phyloP scores from a whole-genome alignment of 2,888 invertebrate genomes.

The Tenthredo notha region DNA sequence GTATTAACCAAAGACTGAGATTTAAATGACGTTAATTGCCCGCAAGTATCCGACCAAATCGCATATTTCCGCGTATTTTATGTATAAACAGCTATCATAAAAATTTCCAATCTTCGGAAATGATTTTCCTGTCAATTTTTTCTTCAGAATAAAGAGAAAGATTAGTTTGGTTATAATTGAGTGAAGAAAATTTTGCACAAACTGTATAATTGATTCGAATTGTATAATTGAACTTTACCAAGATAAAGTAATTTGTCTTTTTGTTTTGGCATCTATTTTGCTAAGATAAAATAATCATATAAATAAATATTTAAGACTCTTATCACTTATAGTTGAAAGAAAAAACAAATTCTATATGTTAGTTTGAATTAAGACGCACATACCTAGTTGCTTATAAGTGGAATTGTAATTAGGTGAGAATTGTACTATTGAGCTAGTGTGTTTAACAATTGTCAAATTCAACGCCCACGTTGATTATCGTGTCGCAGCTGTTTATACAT shows the following conservation, averaged over 20 bases:
- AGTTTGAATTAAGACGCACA: neutral
- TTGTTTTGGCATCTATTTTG: neutral
- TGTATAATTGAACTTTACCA: neutral
- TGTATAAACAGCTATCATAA: neutral
- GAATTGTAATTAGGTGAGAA: neutral
- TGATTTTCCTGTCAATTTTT: too few species aligned
- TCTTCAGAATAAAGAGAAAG: too few species aligned
- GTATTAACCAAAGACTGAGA: neutral
- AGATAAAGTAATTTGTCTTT: neutral
- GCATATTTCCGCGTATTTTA: neutral
- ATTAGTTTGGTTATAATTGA: neutral
- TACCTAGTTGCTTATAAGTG: neutral
- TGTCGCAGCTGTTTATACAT: neutral
- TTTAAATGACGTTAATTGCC: neutral
- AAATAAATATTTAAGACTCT: neutral
- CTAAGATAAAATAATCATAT: neutral
- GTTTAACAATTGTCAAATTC: neutral
- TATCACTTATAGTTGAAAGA: neutral
- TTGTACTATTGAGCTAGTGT: neutral
- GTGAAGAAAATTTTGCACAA: neutral
- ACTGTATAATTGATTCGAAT: neutral
- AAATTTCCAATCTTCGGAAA: neutral
- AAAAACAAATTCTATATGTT: neutral
- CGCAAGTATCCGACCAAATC: neutral
- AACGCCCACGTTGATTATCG: neutral